phyloP scores from a whole-genome alignment of 2,797 vertebrate species.

The Myiotriccus ornatus region DNA sequence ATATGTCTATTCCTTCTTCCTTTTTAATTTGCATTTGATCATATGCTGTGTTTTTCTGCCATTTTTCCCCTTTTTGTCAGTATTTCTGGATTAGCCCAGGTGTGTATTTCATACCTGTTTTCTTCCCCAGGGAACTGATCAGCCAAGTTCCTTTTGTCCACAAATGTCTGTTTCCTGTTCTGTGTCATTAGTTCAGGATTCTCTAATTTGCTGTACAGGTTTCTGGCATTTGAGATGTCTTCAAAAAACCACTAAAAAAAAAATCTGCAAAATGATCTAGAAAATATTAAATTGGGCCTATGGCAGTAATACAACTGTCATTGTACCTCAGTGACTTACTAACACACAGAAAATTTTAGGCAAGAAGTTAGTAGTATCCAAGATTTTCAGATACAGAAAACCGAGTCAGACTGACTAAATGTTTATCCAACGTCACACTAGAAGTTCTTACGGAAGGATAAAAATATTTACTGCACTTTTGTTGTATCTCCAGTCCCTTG shows the following conservation, averaged over 20 bases:
- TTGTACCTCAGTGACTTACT: background rate
- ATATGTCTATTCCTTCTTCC: background rate
- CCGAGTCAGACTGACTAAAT: background rate
- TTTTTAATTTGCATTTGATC: background rate
- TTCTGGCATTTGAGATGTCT: background rate
- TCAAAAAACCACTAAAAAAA: background rate
- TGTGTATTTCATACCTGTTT: background rate
- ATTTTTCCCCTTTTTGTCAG: background rate
- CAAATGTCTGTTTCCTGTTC: background rate
- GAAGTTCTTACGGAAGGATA: background rate
- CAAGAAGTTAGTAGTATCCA: background rate
- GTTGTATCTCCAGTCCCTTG: background rate
- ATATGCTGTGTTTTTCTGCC: background rate
- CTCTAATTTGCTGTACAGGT: background rate
- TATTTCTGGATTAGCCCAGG: background rate
- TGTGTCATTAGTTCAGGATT: background rate
- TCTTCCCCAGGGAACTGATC: background rate
- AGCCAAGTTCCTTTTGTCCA: background rate
- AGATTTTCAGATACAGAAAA: background rate
- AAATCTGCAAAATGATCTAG: background rate
- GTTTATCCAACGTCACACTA: background rate
- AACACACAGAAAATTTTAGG: background rate
- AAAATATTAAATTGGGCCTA: background rate
- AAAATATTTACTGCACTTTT: background rate
- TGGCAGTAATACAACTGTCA: background rate